A percentile compares a stretch with the other conserved stretches of the same genome.
phyloP scores from a whole-genome alignment of 2,888 invertebrate species.

The Zonitis immaculata region DNA sequence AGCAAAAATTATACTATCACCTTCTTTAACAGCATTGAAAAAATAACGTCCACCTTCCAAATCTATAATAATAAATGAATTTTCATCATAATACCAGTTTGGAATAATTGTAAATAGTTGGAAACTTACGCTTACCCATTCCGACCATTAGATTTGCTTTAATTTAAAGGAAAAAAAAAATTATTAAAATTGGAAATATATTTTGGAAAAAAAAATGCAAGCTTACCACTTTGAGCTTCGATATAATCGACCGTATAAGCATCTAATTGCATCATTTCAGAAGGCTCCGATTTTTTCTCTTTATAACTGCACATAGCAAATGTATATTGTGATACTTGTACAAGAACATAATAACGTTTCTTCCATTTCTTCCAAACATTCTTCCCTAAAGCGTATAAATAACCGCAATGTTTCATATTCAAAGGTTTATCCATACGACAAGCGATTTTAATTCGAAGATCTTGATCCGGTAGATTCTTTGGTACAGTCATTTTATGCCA shows the following conservation, averaged over 20 bases:
- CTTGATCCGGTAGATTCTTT: slow-evolving; percentile 93
- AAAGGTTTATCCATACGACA: slow-evolving; percentile 98
- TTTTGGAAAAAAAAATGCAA: background rate
- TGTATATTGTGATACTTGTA: slow-evolving; percentile 99
- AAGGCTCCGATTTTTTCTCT: slow-evolving; percentile 98
- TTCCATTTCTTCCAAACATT: slow-evolving; percentile 99
- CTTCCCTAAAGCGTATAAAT: slow-evolving; percentile 90
- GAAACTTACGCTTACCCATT: slow-evolving; percentile 65
- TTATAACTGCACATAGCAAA: slow-evolving; percentile 99
- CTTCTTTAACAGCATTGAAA: slow-evolving; percentile 98
- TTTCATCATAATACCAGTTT: too few relatives aligned
- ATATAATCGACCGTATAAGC: slow-evolving; percentile 99
- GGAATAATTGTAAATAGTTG: slow-evolving; percentile 27
- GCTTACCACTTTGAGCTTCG: slow-evolving; percentile 89
- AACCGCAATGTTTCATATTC: slow-evolving; percentile 98
- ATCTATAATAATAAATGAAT: slow-evolving; percentile 59
- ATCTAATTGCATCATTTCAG: slow-evolving; percentile 99
- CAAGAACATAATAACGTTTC: slow-evolving; percentile 94
- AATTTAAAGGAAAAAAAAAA: slow-evolving; percentile 33
- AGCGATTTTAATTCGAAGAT: slow-evolving; percentile 93
- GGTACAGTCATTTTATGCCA: slow-evolving; percentile 98
- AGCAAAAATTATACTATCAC: slow-evolving; percentile 94
- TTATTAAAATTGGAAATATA: background rate
- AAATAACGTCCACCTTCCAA: slow-evolving; percentile 91
- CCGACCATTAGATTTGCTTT: slow-evolving; percentile 88